Evolutionary conservation across 2,888 invertebrate species (phyloP).

Genomic region (Noctuana brunneofusca): DNA sequence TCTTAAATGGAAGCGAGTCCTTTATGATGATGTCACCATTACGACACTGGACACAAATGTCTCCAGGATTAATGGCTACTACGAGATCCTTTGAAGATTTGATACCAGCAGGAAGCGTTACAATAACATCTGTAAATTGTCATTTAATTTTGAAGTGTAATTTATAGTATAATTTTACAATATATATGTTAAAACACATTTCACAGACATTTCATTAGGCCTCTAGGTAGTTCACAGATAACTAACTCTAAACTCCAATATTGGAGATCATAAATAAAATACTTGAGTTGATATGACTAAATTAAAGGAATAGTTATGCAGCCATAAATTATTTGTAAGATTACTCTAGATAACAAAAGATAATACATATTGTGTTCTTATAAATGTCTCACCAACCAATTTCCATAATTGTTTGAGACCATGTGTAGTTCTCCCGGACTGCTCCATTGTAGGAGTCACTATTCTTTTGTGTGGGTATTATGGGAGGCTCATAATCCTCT

Average conservation of each 20-base stretch:
- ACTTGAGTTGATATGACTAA: no score
- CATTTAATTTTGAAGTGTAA: no score
- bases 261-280: no score
- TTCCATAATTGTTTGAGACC: slow-evolving; percentile 93
- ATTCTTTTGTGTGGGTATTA: slow-evolving; percentile 65
- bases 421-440: slow-evolving; percentile 88
- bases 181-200: no score
- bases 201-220: no score
- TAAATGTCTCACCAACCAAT: slow-evolving; percentile 72
- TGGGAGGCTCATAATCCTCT: slow-evolving; percentile 64
- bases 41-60: slow-evolving; percentile 54
- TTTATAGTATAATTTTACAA: neutral
- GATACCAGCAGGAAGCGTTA: slow-evolving; percentile 83
- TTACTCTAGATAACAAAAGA: neutral
- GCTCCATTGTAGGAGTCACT: slow-evolving; percentile 91
- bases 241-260: no score
- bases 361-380: neutral
- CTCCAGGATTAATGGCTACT: slow-evolving; percentile 81
- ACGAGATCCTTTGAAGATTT: slow-evolving; percentile 86
- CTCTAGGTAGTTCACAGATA: no score
- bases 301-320: no score
- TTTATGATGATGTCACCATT: slow-evolving; percentile 81
- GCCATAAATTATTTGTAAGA: no score
- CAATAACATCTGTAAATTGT: slow-evolving; percentile 78
- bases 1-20: slow-evolving; percentile 85